Percentiles rank a stretch among this genome's conserved stretches.
Evolutionary conservation across 2,113 vertebrate species (phyloP).

Genomic region (Origma solitaria): DNA sequence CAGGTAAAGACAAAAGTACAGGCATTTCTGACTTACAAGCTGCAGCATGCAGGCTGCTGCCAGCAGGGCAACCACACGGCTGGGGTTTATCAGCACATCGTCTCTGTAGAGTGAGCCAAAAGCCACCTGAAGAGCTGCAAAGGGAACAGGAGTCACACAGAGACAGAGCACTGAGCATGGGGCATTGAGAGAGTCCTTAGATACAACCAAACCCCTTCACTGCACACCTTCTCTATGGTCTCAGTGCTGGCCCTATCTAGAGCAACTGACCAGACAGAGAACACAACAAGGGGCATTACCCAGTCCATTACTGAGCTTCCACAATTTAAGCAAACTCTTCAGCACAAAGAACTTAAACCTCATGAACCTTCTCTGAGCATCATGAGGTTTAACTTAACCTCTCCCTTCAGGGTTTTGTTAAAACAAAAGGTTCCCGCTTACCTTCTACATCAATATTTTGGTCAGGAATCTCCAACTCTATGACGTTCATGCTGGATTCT

Average conservation of each 20-base stretch:
- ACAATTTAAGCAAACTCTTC: not conserved
- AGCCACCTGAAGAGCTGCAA: conserved; percentile 89
- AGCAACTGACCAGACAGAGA: not conserved
- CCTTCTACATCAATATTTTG: conserved; percentile 96
- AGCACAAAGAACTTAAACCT: not conserved
- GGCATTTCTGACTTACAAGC: conserved; percentile 77
- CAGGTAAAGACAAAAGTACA: accelerated
- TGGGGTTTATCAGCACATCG: conserved; percentile 93
- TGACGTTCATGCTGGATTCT: conserved; percentile 92
- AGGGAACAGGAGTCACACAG: not conserved
- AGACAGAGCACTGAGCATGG: accelerated
- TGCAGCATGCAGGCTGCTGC: conserved; percentile 96
- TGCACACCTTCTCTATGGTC: accelerated
- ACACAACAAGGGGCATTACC: not conserved
- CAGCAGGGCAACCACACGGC: conserved; percentile 88
- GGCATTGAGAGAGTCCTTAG: not conserved
- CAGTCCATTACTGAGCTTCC: not conserved
- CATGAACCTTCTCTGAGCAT: not conserved
- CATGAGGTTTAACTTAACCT: not conserved
- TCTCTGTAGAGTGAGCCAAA: conserved; percentile 96
- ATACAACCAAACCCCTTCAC: not conserved
- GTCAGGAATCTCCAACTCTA: conserved; percentile 95
- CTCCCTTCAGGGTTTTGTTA: not conserved
- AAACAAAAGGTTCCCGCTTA: conserved; percentile 37
- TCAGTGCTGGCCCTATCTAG: not conserved